A percentile compares a stretch with the other conserved stretches of the same genome.
Conservation (phyloP, 1,140 invertebrate species). For the Hylaeus volcanicus region DNA sequence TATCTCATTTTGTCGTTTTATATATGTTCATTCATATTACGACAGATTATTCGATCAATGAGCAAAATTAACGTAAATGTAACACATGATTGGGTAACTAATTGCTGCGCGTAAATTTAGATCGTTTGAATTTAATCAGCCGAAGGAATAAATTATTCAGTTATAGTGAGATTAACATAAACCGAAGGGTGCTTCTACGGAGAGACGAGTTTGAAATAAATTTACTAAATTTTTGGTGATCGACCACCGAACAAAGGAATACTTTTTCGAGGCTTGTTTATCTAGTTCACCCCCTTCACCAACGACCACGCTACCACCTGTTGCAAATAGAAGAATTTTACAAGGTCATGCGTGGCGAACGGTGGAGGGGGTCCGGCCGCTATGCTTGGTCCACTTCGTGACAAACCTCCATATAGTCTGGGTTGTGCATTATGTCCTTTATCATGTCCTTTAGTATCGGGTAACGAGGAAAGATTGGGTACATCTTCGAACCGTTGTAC, state of each 20-base stretch:
- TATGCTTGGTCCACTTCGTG: conserved; percentile 88
- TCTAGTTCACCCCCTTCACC: conserved; percentile 73
- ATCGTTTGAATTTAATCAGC: neutral
- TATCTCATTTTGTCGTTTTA: neutral
- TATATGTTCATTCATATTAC: neutral
- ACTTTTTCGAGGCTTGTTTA: neutral
- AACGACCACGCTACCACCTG: conserved; percentile 25
- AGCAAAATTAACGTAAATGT: neutral
- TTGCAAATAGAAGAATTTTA: conserved; percentile 55
- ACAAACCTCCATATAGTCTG: conserved; percentile 97
- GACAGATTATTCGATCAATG: conserved; percentile 10
- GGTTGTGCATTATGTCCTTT: conserved; percentile 95
- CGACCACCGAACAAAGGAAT: neutral
- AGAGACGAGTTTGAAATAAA: conserved; percentile 13
- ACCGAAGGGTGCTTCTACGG: neutral
- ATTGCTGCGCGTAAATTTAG: neutral
- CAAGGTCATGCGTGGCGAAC: conserved; percentile 77
- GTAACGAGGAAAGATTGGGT: conserved; percentile 95
- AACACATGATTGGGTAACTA: neutral
- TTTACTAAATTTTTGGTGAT: neutral
- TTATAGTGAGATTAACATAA: neutral
- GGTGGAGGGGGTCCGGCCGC: conserved; percentile 77
- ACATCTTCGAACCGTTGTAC: conserved; percentile 93
- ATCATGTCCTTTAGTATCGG: conserved; percentile 97
- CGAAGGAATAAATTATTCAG: neutral